Base-by-base conservation (phyloP, 2,797 vertebrate species). In the Phataginus tetradactyla region DNA sequence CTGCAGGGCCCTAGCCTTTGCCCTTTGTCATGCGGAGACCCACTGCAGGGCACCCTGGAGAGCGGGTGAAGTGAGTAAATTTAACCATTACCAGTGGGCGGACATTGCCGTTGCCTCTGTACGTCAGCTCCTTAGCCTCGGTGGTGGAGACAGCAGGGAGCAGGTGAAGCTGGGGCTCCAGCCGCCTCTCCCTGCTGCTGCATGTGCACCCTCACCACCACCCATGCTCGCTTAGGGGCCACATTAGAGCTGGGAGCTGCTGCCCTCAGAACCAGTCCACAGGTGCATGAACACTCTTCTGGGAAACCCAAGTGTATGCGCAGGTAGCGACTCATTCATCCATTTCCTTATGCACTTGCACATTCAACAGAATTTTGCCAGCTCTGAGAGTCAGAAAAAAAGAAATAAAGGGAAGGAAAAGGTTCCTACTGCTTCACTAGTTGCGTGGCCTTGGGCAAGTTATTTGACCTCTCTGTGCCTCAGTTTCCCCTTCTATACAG, bases 41-140 rank as follows among this genome's bases (percentile, higher is more conserved):
- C 13, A 20, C 66, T 27, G 4, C 25, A n/a, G 77, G 78, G 63
- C 5, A 3, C 13, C 23, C 14, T 8, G 32, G 37, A 37, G 57
- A 42, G 5, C 0, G 0, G n/a, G 3, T 2, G 3, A 34, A 13
- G 4, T 2, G 9, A 18, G 6, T 32, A 18, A 18, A 25, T 27
- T 23, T 5, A 23, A 45, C 55, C 5, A 1, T n/a, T 13, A 37
- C 17, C 13, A 12, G 25, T 1, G 25, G 57, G 34, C 27, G 7
- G 75, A 23, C 21, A 9, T 14, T 39, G 23, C 7, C 8, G 0
- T 13, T 49, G 68, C 34, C 55, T 51, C 20, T 27, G 1, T 49
- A 17, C 49, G 55, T 42, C 32, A 20, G 4, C 13, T 55, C 39
- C 34, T 68, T 11, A 5, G 32, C 45, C 51, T 53, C 0, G 0